These are phyloP conservation scores for Hypomecis atomaria DNA, from an alignment of 2,888 invertebrate species.

Conservation along the genomic window DNA sequence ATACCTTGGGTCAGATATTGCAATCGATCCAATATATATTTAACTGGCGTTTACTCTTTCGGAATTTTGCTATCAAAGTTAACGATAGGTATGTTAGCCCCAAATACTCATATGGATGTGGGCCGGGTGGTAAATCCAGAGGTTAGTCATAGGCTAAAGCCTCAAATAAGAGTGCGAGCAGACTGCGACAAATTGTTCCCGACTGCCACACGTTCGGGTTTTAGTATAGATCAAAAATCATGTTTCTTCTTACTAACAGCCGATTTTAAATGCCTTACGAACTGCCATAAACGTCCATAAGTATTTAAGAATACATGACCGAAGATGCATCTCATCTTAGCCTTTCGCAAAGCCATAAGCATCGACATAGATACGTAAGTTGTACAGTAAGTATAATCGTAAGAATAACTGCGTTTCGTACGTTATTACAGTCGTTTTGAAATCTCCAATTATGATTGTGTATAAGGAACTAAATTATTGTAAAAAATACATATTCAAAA, in stretches of 20 bases:
- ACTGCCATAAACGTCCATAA: conserved; percentile 36
- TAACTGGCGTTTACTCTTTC: neutral
- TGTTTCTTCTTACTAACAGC: conserved; percentile 16
- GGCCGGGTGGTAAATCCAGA: neutral
- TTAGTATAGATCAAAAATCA: conserved; percentile 2
- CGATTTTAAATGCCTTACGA: conserved; percentile 34
- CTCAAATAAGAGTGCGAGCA: neutral
- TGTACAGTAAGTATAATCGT: conserved; percentile 64
- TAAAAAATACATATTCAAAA: neutral
- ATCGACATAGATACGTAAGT: conserved; percentile 68
- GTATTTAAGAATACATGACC: conserved; percentile 12
- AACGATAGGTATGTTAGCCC: neutral
- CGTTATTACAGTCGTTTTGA: conserved; percentile 18
- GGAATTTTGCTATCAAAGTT: neutral
- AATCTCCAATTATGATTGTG: conserved; percentile 12
- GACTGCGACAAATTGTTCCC: neutral
- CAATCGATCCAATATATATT: neutral
- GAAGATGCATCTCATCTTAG: conserved; percentile 22
- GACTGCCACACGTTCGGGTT: neutral
- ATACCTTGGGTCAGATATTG: neutral
- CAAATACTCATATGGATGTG: neutral
- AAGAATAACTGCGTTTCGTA: conserved; percentile 38
- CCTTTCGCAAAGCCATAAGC: conserved; percentile 40
- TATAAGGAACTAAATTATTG: conserved; percentile 15
- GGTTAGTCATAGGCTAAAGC: too few species aligned